phyloP scores from a whole-genome alignment of 92 coral and sea anemone species.

The Zoanthus solanderi region DNA sequence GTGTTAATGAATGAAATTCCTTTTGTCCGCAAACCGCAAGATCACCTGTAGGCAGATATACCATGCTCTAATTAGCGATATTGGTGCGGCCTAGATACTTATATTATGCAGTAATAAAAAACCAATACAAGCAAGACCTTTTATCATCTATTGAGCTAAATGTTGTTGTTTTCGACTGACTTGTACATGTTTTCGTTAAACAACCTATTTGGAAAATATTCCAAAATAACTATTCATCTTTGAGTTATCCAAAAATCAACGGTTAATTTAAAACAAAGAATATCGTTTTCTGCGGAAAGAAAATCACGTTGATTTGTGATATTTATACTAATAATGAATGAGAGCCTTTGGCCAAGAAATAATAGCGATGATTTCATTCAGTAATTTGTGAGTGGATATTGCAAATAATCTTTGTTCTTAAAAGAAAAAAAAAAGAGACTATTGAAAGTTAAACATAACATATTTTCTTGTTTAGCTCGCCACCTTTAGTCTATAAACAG shows the following conservation, averaged over 20 bases:
- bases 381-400: not conserved
- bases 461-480: not conserved
- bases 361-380: not conserved
- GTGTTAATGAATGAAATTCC: slow-evolving; percentile 26
- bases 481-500: not conserved
- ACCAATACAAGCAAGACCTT: not conserved
- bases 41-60: slow-evolving; percentile 31
- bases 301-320: not conserved
- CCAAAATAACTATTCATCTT: not conserved
- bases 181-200: not conserved
- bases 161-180: not conserved
- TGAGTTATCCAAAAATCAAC: not conserved
- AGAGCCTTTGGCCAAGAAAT: not conserved
- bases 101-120: not conserved
- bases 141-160: not conserved
- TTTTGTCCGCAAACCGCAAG: not conserved
- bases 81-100: not conserved
- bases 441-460: not conserved
- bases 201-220: not conserved
- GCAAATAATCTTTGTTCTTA: not conserved
- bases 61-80: not conserved
- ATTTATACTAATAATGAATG: not conserved
- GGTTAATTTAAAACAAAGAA: not conserved
- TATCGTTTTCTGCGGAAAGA: not conserved
- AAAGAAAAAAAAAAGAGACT: not conserved